Percentiles rank a stretch among this genome's conserved stretches.
phyloP scores from a whole-genome alignment of 2,888 invertebrate species.

The Chaetoderma sp. region DNA sequence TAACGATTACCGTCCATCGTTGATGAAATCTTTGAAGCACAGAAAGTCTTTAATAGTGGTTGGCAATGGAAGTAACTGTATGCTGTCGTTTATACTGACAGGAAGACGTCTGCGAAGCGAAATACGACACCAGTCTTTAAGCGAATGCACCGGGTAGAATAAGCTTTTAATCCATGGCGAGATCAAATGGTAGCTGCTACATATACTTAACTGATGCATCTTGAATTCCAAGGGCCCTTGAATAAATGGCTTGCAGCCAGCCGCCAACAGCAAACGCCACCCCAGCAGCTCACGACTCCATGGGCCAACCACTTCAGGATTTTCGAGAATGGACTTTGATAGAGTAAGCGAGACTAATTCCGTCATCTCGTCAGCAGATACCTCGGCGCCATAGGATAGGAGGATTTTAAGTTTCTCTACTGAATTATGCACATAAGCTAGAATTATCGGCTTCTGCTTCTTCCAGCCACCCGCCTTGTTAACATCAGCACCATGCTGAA shows the following conservation, averaged over 20 bases:
- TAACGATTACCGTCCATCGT: no score
- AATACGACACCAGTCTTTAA: conserved; percentile 52
- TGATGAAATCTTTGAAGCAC: conserved; percentile 44
- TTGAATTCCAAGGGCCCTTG: conserved; percentile 45
- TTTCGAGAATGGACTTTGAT: conserved; percentile 59
- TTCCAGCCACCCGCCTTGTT: conserved; percentile 59
- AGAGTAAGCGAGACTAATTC: conserved; percentile 56
- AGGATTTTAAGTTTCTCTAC: conserved; percentile 57
- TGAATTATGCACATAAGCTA: conserved; percentile 60
- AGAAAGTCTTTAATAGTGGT: conserved; percentile 42
- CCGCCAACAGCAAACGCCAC: conserved; percentile 54
- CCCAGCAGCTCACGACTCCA: conserved; percentile 53
- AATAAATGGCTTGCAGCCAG: conserved; percentile 51
- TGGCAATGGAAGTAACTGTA: conserved; percentile 49
- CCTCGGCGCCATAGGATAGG: conserved; percentile 57
- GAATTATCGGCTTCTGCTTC: conserved; percentile 58
- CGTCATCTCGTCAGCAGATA: conserved; percentile 58
- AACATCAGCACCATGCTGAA: conserved; percentile 55
- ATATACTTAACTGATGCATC: conserved; percentile 53
- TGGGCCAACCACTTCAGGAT: conserved; percentile 57
- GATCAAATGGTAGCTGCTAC: conserved; percentile 58
- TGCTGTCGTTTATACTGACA: conserved; percentile 46
- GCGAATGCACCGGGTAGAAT: conserved; percentile 49
- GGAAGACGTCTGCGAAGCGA: conserved; percentile 43
- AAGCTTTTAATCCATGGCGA: conserved; percentile 52